Base-by-base conservation (phyloP, 2,797 vertebrate genomes). In the Limosa lapponica region DNA sequence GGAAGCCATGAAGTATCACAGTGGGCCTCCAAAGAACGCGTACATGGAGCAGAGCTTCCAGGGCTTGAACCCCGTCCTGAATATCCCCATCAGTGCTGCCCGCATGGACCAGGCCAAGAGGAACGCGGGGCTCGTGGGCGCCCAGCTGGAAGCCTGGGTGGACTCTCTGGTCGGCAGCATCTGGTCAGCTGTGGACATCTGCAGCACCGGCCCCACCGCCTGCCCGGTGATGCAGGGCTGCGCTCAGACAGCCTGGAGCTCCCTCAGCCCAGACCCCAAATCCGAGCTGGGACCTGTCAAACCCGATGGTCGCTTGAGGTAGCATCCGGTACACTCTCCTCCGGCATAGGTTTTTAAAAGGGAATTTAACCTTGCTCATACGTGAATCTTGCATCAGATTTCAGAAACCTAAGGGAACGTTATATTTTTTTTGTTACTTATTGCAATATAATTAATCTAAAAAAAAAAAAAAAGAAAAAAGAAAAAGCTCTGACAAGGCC, bases 21-120 rank as follows among this genome's bases (percentile, higher is more conserved):
- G 97, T 0, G 99, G 99, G 11, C 99, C 99, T 0, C 97, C 96
- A 0, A 99, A 99, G 97, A 99, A 99, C 52, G 98, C 99, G 46
- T 99, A 99, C 98, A 99, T 99, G 99, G 99, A 99, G 98, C 99
- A 99, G 98, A 99, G 99, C 81, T 99, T 99, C 98, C 99, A 99
- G 72, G 99, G 99, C 82, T 98, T 99, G 87, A 99, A 99, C 97
- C 99, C 99, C 0, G 98, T 99, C 59, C 98, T 99, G 65, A 99
- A 99, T 96, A 98, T 99, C 96, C 99, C 99, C 0, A 92, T 99
- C 84, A 98, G 97, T 59, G 97, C 99, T 3, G 98, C 98, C 13
- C 98, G 98, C 23, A 95, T 98, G 90, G 99, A 99, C 91, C 99
- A 98, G 96, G 99, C 99, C 10, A 98, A 98, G 96, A 98, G 98